Evolutionary conservation across 1,140 invertebrate genomes (phyloP), one percentile per base, ranked within the genome.

Genomic region (Paramacrobiotus metropolitanus): DNA sequence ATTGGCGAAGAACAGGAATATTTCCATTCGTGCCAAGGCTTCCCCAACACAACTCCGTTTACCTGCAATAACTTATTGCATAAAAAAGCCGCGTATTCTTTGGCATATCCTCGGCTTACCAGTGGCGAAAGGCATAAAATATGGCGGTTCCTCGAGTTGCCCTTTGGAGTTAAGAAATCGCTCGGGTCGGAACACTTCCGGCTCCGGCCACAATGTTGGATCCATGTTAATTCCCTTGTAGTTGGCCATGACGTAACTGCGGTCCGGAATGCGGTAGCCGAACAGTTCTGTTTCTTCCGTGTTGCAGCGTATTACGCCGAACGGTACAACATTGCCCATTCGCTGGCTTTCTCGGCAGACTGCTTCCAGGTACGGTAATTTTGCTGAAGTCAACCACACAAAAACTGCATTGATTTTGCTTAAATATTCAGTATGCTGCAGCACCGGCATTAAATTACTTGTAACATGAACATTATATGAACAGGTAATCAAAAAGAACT

Each of bases 101-200:
- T 9, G 9, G 9, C n/a, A 9, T 9, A 40, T 40, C 34, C n/a
- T 40, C n/a, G 34, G 9, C 31, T 65, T 65, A 65, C 65, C 65
- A 60, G 61, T 61, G 18, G 65, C 64, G 62, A 73, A 73, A 2
- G 72, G 71, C 31, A 69, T 45, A 34, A 69, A 68, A 30, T 63
- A 65, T 3, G 64, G 59, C 9, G 64, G 66, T 62, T 67, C 68
- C 20, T 61, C 60, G n/a, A 68, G 66, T 21, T 62, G 64, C 9
- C 71, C 71, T 18, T 65, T 62, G 29, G 62, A 30, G 59, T 66
- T 44, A 28, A 70, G 60, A 60, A 68, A 70, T 28, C 73, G 65
- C 34, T 71, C 69, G 3, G 73, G 73, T 28, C 67, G 61, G 63
- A 74, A 74, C 20, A 45, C 63, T 64, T 69, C 71, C 2, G 73